Conservation (phyloP, 2,797 vertebrate species). For the Gymnopithys bicolor region DNA sequence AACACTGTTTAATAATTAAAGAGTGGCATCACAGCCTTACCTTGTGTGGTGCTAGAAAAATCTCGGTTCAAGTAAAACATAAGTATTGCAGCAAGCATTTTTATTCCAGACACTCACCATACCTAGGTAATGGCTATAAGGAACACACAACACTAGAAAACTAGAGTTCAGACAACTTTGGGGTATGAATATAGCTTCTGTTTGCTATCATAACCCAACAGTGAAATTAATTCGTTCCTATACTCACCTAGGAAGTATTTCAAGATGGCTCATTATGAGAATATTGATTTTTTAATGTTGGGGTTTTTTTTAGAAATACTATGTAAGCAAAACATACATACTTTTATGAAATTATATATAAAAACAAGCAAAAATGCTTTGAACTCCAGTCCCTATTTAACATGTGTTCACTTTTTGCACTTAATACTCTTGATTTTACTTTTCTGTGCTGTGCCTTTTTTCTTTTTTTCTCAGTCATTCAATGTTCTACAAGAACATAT, state of each 20-base stretch:
- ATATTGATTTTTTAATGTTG: background rate
- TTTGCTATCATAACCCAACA: background rate
- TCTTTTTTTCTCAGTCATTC: background rate
- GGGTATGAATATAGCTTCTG: background rate
- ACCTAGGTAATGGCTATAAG: background rate
- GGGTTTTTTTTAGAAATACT: background rate
- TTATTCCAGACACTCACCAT: background rate
- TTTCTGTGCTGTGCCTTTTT: background rate
- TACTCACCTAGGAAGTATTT: background rate
- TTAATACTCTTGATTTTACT: background rate
- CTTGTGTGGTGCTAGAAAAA: slow-evolving; percentile 52
- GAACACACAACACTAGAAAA: background rate
- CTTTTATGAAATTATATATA: background rate
- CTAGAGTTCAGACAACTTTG: background rate
- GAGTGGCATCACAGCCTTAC: background rate
- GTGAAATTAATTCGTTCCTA: background rate
- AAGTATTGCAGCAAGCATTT: background rate
- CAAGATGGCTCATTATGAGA: background rate
- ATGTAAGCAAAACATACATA: background rate
- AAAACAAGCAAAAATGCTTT: background rate
- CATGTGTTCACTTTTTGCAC: background rate
- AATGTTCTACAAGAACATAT: background rate
- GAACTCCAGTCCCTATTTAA: background rate
- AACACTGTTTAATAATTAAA: background rate
- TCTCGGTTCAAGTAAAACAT: slow-evolving; percentile 33